Base-by-base conservation (phyloP, 2,113 vertebrate species). In the Sakesphorus luctuosus region DNA sequence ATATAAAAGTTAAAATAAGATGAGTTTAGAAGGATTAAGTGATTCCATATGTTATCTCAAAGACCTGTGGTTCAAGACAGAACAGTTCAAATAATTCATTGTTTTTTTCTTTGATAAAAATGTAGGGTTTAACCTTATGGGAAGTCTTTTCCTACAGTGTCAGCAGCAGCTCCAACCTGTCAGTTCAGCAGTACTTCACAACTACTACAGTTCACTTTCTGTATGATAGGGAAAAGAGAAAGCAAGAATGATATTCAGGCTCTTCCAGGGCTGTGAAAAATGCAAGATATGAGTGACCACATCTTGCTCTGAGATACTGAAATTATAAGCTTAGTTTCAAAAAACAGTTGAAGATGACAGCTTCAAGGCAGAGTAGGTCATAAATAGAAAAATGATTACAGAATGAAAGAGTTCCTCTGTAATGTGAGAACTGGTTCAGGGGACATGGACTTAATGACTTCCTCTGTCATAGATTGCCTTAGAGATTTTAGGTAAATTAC, bases 91-190 rank as follows among this genome's bases (percentile, higher is more conserved):
- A 97, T 97, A 97, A 97, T 97, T 97, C 88, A 87, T 92, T 90
- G 89, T 69, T 97, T 93, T 97, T 97, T 97, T 93, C 89, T 97
- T 98, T 97, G 94, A 97, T 97, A 97, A 96, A 94, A 97, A 98
- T 91, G 86, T 94, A 95, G 81, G 93, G 58, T 98, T 97, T 97
- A 97, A 94, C 97, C 96, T 98, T 97, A 96, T 29, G 63, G 87
- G 88, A 97, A 98, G 94, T 92, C 94, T 96, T 97, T 97, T 97
- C 93, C 89, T 97, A 95, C 50, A 68, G 79, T 95, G 95, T 97
- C 97, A 98, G 96, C 95, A 97, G 94, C 95, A 97, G 87, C 93
- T 96, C 88, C 83, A 97, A 93, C 74, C 92, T 97, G 96, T 97
- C 97, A 96, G 96, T 96, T 97, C 96, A 96, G 97, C 96, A 97